phyloP scores from a whole-genome alignment of 2,113 vertebrate genomes.

The Pyrgilauda ruficollis region DNA sequence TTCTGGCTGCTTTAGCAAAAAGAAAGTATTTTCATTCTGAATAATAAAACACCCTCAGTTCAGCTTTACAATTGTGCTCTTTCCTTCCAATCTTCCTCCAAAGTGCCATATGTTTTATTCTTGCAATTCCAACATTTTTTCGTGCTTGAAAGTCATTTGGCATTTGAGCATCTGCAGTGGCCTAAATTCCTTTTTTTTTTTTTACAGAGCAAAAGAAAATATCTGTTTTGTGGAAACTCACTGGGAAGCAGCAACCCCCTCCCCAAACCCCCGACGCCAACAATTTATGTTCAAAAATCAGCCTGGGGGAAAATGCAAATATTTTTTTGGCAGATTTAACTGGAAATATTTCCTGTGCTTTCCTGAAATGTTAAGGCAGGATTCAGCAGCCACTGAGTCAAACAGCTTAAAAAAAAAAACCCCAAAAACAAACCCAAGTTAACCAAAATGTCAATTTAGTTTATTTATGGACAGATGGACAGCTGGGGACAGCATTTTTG shows the following conservation, averaged over 20 bases:
- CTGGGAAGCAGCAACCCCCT: neutral
- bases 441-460: neutral
- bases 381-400: neutral
- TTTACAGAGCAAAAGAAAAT: neutral
- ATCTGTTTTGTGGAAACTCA: neutral
- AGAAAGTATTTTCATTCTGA: neutral
- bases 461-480: neutral
- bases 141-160: neutral
- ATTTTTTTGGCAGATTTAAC: neutral
- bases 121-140: neutral
- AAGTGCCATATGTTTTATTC: slow-evolving; percentile 14
- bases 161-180: neutral
- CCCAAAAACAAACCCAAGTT: neutral
- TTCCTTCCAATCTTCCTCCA: neutral
- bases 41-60: neutral
- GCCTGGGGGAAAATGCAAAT: slow-evolving; percentile 35
- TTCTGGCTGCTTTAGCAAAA: neutral
- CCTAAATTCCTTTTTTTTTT: neutral
- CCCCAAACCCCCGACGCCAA: neutral
- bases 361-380: neutral
- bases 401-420: neutral
- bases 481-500: neutral
- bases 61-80: neutral
- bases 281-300: neutral
- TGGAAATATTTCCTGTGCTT: neutral